Conservation (phyloP, 2,797 vertebrate genomes). For the Sebastes kiyomatsui region DNA sequence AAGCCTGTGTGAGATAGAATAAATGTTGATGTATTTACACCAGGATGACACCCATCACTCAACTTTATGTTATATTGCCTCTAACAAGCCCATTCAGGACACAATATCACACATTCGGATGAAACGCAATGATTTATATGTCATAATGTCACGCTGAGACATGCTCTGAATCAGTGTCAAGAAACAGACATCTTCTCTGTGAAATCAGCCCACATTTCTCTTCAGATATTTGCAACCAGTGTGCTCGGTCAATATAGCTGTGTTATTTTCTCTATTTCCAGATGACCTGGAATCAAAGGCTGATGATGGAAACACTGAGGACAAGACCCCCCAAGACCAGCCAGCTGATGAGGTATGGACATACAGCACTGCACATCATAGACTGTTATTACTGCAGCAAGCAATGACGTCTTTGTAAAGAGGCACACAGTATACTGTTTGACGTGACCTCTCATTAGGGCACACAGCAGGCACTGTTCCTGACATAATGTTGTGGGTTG, state of each 20-base stretch:
- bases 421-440: neutral
- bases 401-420: neutral
- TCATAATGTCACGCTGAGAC: neutral
- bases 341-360: constrained; percentile 56
- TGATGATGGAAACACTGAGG: constrained; percentile 45
- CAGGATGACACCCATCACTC: constrained; percentile 2
- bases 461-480: neutral
- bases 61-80: neutral
- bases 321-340: constrained; percentile 42
- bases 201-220: neutral
- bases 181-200: neutral
- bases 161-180: neutral
- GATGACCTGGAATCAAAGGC: constrained; percentile 65
- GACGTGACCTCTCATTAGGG: neutral
- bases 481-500: neutral
- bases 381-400: neutral
- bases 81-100: constrained; percentile 6
- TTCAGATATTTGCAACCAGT: neutral
- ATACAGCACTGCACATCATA: neutral
- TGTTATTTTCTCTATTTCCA: constrained; percentile 28
- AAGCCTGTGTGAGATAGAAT: neutral
- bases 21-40: neutral
- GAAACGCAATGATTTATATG: neutral
- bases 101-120: constrained; percentile 12
- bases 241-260: neutral